Evolutionary conservation across 2,113 vertebrate genomes (phyloP).

Genomic region (Cnemophilus loriae): DNA sequence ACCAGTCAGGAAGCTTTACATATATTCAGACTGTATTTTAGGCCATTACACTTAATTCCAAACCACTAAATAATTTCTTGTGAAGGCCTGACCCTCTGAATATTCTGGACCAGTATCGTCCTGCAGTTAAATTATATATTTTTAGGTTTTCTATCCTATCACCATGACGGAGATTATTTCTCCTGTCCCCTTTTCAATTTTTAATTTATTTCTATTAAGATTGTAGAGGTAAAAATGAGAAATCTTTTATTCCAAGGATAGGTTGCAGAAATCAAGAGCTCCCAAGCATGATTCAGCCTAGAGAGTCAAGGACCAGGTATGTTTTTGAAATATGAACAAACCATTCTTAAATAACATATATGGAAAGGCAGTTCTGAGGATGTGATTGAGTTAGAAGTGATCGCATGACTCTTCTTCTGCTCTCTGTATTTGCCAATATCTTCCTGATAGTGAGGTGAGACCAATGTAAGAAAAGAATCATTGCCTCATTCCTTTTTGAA

Average conservation of each 20-base stretch:
- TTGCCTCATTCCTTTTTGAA: neutral
- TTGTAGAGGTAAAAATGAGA: neutral
- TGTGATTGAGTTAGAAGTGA: neutral
- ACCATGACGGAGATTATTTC: neutral
- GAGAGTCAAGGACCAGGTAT: neutral
- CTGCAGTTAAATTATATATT: neutral
- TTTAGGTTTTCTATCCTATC: neutral
- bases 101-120: neutral
- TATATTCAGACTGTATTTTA: neutral
- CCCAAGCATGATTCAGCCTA: neutral
- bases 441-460: neutral
- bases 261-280: neutral
- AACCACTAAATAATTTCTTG: slow-evolving; percentile 5
- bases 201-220: slow-evolving; percentile 18
- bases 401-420: neutral
- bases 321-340: neutral
- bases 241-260: neutral
- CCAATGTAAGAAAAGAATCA: neutral
- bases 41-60: neutral
- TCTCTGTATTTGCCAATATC: neutral
- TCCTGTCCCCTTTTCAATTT: neutral
- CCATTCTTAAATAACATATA: neutral
- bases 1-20: neutral
- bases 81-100: neutral
- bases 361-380: neutral